A percentile compares a stretch with the other conserved stretches of the same genome.
Conservation (phyloP, 2,888 invertebrate species). For the Drosophila tanythrix region DNA sequence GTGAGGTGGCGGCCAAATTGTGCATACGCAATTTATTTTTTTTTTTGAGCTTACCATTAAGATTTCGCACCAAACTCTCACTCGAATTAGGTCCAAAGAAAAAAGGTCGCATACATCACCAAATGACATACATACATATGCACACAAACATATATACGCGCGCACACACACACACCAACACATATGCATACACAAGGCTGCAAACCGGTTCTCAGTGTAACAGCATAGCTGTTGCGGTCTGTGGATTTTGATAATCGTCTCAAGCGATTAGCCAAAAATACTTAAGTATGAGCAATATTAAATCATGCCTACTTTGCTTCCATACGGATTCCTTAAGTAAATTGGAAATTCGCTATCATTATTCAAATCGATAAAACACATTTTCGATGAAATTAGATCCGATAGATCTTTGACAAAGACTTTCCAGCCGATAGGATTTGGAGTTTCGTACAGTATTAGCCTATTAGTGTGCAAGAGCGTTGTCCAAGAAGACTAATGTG, state of each 20-base stretch:
- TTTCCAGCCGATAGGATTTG: neutral
- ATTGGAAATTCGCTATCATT: neutral
- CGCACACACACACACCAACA: neutral
- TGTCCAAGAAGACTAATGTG: neutral
- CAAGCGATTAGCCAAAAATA: constrained; percentile 7
- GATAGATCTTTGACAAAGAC: neutral
- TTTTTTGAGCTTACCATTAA: constrained; percentile 12
- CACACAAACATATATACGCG: neutral
- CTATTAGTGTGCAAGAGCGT: neutral
- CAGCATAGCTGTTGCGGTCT: neutral
- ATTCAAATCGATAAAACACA: neutral
- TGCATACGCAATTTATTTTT: constrained; percentile 17
- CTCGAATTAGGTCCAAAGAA: constrained; percentile 23
- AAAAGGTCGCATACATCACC: constrained; percentile 10
- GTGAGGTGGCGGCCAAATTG: constrained; percentile 45
- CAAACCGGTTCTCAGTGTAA: constrained; percentile 33
- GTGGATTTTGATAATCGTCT: constrained; percentile 6
- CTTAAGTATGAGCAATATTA: neutral
- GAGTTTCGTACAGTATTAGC: neutral
- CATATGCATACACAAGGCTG: constrained; percentile 30
- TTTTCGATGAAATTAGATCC: neutral
- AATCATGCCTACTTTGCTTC: neutral
- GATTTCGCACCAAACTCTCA: constrained; percentile 32
- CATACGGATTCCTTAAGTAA: neutral
- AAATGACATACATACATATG: neutral